phyloP scores from a whole-genome alignment of 2,888 invertebrate species.

The Erebia epiphron region DNA sequence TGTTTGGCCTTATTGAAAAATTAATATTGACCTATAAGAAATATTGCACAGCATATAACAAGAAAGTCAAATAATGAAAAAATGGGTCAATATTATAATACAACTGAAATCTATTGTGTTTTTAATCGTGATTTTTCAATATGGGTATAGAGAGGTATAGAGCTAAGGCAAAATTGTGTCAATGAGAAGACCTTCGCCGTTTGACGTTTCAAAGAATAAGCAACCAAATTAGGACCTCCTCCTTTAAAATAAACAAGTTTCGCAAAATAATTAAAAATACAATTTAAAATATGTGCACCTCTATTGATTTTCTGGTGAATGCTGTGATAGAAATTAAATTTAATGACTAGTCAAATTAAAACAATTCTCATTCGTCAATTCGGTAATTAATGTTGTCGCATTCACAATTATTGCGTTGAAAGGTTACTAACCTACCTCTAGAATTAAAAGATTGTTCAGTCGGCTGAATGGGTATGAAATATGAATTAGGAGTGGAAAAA shows the following conservation, averaged over 20 bases:
- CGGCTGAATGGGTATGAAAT: background rate
- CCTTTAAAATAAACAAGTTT: too few species aligned
- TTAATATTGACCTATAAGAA: background rate
- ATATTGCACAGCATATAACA: background rate
- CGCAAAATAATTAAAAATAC: too few species aligned
- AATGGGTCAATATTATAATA: background rate
- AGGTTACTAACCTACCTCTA: constrained; percentile 4
- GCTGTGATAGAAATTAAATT: too few species aligned
- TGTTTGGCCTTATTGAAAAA: constrained; percentile 6
- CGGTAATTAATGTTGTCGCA: background rate
- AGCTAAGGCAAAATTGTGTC: too few species aligned
- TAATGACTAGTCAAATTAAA: too few species aligned
- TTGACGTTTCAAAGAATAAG: too few species aligned
- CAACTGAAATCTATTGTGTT: background rate
- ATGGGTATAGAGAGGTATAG: background rate
- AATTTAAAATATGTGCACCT: too few species aligned
- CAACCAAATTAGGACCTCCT: too few species aligned
- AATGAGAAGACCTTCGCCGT: too few species aligned
- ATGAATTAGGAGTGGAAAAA: background rate
- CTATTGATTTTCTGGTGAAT: too few species aligned
- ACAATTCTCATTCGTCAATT: background rate
- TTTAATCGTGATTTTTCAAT: background rate
- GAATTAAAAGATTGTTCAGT: background rate
- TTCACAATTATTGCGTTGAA: constrained; percentile 4
- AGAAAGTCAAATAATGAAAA: background rate